Percentiles rank a stretch among this genome's conserved stretches.
These are phyloP conservation scores for Petrolisthes manimaculis DNA, from an alignment of 2,888 invertebrate genomes.

Conservation along the genomic window DNA sequence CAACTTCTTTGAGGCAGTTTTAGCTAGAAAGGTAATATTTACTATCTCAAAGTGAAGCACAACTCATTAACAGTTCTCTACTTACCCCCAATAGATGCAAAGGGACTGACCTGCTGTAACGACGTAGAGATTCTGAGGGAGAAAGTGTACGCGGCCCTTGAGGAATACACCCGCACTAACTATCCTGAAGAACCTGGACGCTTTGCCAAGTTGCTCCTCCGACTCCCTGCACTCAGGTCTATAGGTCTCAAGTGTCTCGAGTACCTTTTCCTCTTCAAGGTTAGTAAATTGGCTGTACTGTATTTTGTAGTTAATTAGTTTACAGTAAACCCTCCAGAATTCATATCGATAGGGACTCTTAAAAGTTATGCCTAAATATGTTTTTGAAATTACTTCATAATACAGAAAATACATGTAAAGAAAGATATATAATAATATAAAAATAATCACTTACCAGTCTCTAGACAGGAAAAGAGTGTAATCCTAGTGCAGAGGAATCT, in stretches of 20 bases:
- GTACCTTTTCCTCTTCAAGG: conserved; percentile 92
- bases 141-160: conserved; percentile 93
- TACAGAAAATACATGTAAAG: too few relatives aligned
- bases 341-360: too few relatives aligned
- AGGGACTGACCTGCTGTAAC: conserved; percentile 84
- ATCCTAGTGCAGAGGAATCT: too few relatives aligned
- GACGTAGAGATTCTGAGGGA: conserved; percentile 87
- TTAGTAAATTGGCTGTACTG: conserved; percentile 69
- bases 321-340: background rate
- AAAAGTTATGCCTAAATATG: too few relatives aligned
- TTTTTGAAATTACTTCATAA: too few relatives aligned
- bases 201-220: conserved; percentile 92
- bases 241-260: conserved; percentile 95
- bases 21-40: too few relatives aligned
- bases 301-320: background rate
- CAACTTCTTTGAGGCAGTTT: too few relatives aligned
- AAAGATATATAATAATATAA: too few relatives aligned
- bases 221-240: conserved; percentile 89
- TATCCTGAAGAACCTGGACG: conserved; percentile 93
- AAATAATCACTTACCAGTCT: too few relatives aligned
- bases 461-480: too few relatives aligned
- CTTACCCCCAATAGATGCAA: conserved; percentile 78
- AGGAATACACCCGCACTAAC: conserved; percentile 90
- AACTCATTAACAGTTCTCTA: background rate
- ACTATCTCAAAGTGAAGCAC: background rate